Percentiles rank a stretch among this genome's conserved stretches.
These are phyloP conservation scores for Agriopis marginaria DNA, from an alignment of 2,888 invertebrate genomes.

Conservation along the genomic window DNA sequence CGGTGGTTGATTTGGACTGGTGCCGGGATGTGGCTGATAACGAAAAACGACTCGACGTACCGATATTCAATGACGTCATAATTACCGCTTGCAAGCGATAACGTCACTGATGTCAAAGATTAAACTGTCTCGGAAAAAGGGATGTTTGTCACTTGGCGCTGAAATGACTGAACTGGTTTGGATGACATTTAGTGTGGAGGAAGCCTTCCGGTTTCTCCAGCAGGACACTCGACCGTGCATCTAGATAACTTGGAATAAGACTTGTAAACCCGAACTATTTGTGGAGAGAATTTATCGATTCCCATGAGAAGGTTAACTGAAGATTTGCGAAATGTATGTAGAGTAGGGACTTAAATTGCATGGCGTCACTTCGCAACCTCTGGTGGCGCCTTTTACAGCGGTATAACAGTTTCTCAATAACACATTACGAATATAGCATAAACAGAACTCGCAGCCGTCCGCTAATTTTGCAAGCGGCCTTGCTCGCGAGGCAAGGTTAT, in stretches of 20 bases:
- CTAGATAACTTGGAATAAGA: background rate
- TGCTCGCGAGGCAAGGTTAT: conserved; percentile 33
- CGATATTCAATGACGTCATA: background rate
- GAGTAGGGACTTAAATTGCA: background rate
- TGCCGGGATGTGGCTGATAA: conserved; percentile 5
- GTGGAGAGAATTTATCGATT: too few species aligned
- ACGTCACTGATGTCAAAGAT: background rate
- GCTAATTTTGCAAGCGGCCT: conserved; percentile 36
- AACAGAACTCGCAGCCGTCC: conserved; percentile 25
- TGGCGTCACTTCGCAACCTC: background rate
- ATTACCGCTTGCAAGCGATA: background rate
- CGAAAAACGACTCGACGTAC: background rate
- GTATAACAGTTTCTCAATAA: conserved; percentile 34
- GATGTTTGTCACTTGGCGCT: background rate
- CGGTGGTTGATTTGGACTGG: background rate
- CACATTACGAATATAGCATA: conserved; percentile 28
- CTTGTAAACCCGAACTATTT: background rate
- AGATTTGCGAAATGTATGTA: too few species aligned
- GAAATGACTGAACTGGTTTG: background rate
- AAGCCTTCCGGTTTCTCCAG: background rate
- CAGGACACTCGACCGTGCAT: too few species aligned
- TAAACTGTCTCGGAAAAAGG: background rate
- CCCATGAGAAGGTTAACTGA: too few species aligned
- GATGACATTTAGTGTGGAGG: background rate
- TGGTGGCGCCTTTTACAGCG: conserved; percentile 12